Base-by-base conservation (phyloP, 1,140 invertebrate species). In the Metopolophium dirhodum region DNA sequence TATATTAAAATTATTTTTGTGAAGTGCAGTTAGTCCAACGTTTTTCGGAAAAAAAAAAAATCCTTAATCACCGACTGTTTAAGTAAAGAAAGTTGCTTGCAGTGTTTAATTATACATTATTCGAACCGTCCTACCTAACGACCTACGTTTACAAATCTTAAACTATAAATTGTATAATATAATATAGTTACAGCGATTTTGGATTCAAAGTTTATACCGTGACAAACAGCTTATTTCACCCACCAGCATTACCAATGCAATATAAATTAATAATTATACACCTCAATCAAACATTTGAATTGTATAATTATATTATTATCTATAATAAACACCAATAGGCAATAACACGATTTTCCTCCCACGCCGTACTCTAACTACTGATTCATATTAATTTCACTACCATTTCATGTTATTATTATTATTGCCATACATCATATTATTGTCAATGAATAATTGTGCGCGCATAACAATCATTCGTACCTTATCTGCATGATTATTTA, bases 301-400 rank as follows among this genome's bases (percentile, higher is more conserved):
- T n/a, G 61, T 77, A 77, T n/a, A 77, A 77, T 51, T 51, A 51
- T 54, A 54, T 54, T 77, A 77, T n/a, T n/a, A 18, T n/a, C 30
- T 68, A 68, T 68, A 68, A 61, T 61, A 61, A 61, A 68, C 30
- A 77, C 30, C 30, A 77, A n/a, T n/a, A n/a, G 6, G 1, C 30
- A 77, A n/a, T 77, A 77, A 77, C 14, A 77, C 61, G 61, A 77
- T 77, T 77, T 68, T 77, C 61, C 61, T 77, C 61, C 61, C 61
- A 77, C 61, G 18, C 4, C 0, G 4, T 30, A 1, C 61, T n/a
- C 61, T 68, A 77, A n/a, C 61, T 11, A 35, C 61, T n/a, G 61
- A 77, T 18, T 77, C n/a, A 20, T 77, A 77, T 77, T n/a, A 77
- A 77, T 77, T 77, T n/a, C 30, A 35, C 61, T 77, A 77, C 61